These are phyloP conservation scores for Pristis pectinata DNA, from an alignment of 2,797 vertebrate species.

Conservation along the genomic window DNA sequence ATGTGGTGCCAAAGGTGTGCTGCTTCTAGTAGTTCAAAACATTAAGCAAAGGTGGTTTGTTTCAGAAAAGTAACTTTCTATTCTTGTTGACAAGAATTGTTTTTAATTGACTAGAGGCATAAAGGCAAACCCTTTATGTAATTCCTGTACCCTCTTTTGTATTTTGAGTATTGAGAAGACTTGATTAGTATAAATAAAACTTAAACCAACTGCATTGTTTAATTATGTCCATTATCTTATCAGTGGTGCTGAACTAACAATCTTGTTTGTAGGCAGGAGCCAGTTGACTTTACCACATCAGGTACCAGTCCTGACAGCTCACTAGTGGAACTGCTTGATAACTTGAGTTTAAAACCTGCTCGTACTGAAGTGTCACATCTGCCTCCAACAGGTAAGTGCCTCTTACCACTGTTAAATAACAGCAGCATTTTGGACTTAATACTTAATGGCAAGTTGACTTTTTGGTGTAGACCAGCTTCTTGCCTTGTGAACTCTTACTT, in stretches of 20 bases:
- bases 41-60: not conserved
- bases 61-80: not conserved
- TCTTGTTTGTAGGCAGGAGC: slow-evolving; percentile 58
- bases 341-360: slow-evolving; percentile 74
- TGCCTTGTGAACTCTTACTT: slow-evolving; percentile 43
- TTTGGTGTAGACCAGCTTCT: not conserved
- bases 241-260: too few species aligned
- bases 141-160: too few species aligned
- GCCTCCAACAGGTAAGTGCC: slow-evolving; percentile 69
- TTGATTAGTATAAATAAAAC: too few species aligned
- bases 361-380: slow-evolving; percentile 63
- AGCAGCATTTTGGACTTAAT: too few species aligned
- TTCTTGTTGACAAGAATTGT: not conserved
- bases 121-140: too few species aligned
- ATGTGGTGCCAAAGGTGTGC: slow-evolving; percentile 5
- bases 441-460: not conserved
- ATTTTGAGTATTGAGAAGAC: too few species aligned
- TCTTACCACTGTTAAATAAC: not conserved
- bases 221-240: too few species aligned
- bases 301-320: slow-evolving; percentile 62
- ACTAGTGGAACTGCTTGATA: slow-evolving; percentile 79
- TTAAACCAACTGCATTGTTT: too few species aligned
- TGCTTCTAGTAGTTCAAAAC: slow-evolving; percentile 36
- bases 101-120: too few species aligned
- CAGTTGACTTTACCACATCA: slow-evolving; percentile 56